Evolutionary conservation across 2,888 invertebrate genomes (phyloP), one percentile per base, ranked within the genome.

Genomic region (Volucella inanis): DNA sequence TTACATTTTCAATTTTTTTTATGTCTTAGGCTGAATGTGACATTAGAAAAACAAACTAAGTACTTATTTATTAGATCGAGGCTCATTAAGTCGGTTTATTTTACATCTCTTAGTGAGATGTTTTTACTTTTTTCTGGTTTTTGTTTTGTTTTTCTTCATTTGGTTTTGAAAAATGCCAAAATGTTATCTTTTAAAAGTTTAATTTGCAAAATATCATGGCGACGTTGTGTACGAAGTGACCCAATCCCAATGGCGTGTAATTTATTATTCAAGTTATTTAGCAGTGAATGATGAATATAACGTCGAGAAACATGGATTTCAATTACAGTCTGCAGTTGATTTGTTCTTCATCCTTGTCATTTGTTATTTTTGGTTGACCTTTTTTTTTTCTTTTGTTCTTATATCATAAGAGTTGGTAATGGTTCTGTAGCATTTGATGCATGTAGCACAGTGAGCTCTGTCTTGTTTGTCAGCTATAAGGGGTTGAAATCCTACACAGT

Each of bases 51-150:
- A 31, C 31, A 31, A 31, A 80, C 47, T 38, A 50, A 52, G 39
- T 47, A 43, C 70, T 79, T 61, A 68, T 45, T 78, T 62, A 74
- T 55, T 47, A 41, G 52, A 39, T 64, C 38, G 52, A 45, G 54
- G 65, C 54, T 70, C 57, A 71, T 80, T 79, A 70, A 75, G 57
- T 65, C 45, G 22, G 47, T 79, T 70, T 59, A 45, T 57, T 15
- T 75, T 31, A 31, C 31, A 31, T 31, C 31, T 31, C 1, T 31
- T 31, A 31, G 31, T 31, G 31, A 31, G 31, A 15, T 52, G n/a
- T 39, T 41, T 57, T 59, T 55, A 31, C 14, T 47, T 6, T 12
- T 31, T 14, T 12, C 39, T 38, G 9, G 10, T 0, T 82, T 59
- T 54, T 61, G 38, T 61, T 11, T 18, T 22, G 38, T 82, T 59